Conservation (phyloP, 2,888 invertebrate species). For the Hylaea fasciaria region DNA sequence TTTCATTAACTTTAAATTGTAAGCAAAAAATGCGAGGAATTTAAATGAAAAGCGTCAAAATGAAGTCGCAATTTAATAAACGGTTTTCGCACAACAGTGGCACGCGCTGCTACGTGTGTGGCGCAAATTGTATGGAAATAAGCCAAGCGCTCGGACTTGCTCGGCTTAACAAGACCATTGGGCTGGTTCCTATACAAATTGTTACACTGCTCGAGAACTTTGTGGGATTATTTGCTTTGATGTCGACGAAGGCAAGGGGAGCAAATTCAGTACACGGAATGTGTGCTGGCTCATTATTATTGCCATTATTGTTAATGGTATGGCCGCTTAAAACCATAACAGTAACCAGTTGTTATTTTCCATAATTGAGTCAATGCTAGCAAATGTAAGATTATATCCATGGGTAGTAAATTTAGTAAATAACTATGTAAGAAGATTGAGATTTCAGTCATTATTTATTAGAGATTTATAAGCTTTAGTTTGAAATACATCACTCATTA, state of each 20-base stretch:
- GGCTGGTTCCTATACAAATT: constrained; percentile 43
- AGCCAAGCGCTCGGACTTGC: constrained; percentile 60
- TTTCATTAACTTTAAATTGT: not conserved
- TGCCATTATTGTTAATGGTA: constrained; percentile 3
- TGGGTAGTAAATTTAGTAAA: too few relatives aligned
- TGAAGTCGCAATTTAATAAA: constrained; percentile 46
- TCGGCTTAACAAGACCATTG: constrained; percentile 37
- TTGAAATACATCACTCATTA: not conserved
- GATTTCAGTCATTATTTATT: too few relatives aligned
- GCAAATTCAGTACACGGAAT: too few relatives aligned
- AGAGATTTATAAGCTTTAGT: not conserved
- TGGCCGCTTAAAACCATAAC: too few relatives aligned
- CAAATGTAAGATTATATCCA: too few relatives aligned
- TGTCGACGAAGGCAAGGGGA: constrained; percentile 6
- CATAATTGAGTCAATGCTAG: too few relatives aligned
- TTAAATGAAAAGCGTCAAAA: constrained; percentile 43
- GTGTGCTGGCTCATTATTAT: not conserved
- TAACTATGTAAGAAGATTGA: too few relatives aligned
- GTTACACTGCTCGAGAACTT: constrained; percentile 27
- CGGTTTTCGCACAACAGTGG: constrained; percentile 55
- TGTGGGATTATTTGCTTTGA: constrained; percentile 19
- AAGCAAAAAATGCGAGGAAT: constrained; percentile 34
- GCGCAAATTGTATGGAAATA: constrained; percentile 79
- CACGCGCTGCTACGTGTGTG: constrained; percentile 70
- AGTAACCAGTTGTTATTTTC: too few relatives aligned